phyloP scores from a whole-genome alignment of 2,797 vertebrate genomes.

The Muraenolepis orangiensis region DNA sequence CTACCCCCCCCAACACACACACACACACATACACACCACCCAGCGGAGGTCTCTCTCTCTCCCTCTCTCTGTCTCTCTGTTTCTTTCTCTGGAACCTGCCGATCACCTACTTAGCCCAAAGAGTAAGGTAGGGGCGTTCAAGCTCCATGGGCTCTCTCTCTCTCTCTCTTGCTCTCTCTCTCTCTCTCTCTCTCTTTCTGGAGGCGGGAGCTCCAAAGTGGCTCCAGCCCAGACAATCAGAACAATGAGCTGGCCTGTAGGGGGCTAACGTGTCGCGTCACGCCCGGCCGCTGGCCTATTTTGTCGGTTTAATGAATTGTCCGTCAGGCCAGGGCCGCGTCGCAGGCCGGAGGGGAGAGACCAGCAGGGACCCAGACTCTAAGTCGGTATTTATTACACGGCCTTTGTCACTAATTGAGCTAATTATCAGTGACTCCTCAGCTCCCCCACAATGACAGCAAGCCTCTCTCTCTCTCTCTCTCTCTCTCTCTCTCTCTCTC shows the following conservation, averaged over 20 bases:
- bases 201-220: slow-evolving; percentile 80
- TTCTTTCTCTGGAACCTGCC: slow-evolving; percentile 80
- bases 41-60: slow-evolving; percentile 65
- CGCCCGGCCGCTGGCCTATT: slow-evolving; percentile 98
- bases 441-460: slow-evolving; percentile 89
- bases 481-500: slow-evolving; percentile 47
- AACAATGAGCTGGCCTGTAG: slow-evolving; percentile 93
- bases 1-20: slow-evolving; percentile 43
- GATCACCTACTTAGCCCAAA: slow-evolving; percentile 87
- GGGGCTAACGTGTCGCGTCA: slow-evolving; percentile 99
- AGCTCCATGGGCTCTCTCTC: slow-evolving; percentile 64
- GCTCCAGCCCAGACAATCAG: slow-evolving; percentile 88
- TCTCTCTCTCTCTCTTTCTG: slow-evolving; percentile 43
- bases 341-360: slow-evolving; percentile 90
- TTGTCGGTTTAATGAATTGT: slow-evolving; percentile 99
- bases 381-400: slow-evolving; percentile 99
- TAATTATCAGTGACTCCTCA: slow-evolving; percentile 99
- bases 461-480: slow-evolving; percentile 54
- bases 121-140: slow-evolving; percentile 91
- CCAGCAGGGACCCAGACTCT: slow-evolving; percentile 99
- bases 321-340: slow-evolving; percentile 95
- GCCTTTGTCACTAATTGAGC: slow-evolving; percentile 99
- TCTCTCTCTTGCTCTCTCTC: not conserved
- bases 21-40: slow-evolving; percentile 6
- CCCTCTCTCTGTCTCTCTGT: not conserved